These are phyloP conservation scores for Chrysolina haemoptera DNA, from an alignment of 2,888 invertebrate species.

Conservation along the genomic window DNA sequence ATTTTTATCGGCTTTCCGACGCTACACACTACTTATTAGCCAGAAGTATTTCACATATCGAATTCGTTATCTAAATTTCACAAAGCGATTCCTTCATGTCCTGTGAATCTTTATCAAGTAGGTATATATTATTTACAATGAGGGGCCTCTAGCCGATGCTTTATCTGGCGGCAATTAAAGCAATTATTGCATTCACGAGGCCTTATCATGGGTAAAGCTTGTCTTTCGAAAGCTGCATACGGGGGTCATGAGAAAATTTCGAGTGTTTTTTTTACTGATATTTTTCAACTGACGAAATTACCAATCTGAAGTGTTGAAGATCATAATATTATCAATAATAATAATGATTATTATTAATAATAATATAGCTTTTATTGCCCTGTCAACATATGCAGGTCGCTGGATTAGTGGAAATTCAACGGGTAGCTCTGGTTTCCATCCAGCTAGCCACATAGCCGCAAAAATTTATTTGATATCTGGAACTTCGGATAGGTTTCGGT, in stretches of 20 bases:
- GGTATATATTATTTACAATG: constrained; percentile 38
- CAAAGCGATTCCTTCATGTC: constrained; percentile 25
- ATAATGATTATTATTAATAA: no score
- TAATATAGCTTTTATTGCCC: no score
- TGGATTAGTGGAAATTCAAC: no score
- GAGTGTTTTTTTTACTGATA: neutral
- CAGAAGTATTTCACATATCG: constrained; percentile 14
- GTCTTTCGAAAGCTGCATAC: constrained; percentile 22
- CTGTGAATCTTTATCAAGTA: constrained; percentile 22
- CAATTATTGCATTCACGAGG: constrained; percentile 40
- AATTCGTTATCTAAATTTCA: constrained; percentile 23
- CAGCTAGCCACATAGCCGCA: no score
- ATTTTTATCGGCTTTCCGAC: neutral
- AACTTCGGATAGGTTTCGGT: no score
- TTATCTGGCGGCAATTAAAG: constrained; percentile 40
- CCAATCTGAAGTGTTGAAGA: no score
- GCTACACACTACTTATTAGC: neutral
- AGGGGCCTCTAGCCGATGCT: constrained; percentile 40
- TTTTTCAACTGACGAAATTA: neutral
- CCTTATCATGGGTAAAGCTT: constrained; percentile 26
- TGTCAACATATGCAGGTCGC: no score
- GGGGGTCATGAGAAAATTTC: neutral
- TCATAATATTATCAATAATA: no score
- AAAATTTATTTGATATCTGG: no score
- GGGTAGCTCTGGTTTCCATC: no score